Conservation (phyloP, 1,140 invertebrate genomes). For the Latrodectus geometricus region DNA sequence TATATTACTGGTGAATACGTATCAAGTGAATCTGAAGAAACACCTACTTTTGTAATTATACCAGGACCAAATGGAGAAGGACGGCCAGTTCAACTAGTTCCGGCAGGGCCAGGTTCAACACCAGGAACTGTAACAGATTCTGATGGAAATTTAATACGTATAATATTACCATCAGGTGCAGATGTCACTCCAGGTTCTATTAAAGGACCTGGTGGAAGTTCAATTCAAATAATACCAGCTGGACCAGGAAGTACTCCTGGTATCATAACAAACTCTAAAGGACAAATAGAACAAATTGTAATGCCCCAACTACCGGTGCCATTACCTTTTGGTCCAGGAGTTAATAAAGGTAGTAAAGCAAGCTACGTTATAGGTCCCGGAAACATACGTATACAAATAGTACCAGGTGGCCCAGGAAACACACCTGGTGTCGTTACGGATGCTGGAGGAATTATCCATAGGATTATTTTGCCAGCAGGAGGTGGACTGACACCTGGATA, state of each 20-base stretch:
- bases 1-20: too few relatives aligned
- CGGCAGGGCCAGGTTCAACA: conserved; percentile 4
- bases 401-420: neutral
- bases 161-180: neutral
- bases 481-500: neutral
- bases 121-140: neutral
- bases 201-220: neutral
- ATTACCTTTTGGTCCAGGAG: too few relatives aligned
- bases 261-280: neutral
- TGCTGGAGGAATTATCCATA: conserved; percentile 9
- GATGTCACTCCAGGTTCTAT: neutral
- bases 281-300: neutral
- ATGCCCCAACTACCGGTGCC: neutral
- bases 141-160: neutral
- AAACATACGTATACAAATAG: neutral
- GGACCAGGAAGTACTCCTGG: conserved; percentile 12
- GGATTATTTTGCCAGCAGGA: conserved; percentile 2
- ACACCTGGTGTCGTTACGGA: neutral
- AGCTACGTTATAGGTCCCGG: neutral
- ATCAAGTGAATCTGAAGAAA: too few relatives aligned
- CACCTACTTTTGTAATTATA: too few relatives aligned
- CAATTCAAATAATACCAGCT: conserved; percentile 2
- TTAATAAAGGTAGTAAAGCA: neutral
- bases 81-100: neutral
- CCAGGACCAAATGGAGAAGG: too few relatives aligned